Base-by-base conservation (phyloP, 2,888 invertebrate genomes). In the Drosophila meridionalis region DNA sequence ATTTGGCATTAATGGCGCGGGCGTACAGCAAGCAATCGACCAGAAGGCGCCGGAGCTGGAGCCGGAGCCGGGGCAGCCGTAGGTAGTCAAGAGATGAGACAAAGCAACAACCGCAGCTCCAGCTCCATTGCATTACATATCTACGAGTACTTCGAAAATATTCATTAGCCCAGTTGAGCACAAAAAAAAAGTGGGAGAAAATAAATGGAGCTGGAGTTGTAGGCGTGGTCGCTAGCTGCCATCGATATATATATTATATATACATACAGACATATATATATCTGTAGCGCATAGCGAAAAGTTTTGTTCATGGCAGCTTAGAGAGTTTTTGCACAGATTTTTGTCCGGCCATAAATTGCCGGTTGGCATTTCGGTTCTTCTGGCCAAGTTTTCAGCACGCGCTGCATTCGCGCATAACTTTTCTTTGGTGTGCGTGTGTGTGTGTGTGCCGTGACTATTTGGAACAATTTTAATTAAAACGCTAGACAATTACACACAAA, bases 381-480 rank as follows among this genome's bases (percentile, higher is more conserved):
- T 82, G 71, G 78, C 83, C 80, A 84, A 87, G 78, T 87, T 85
- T 84, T 73, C 74, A 76, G 71, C 86, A 82, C 73, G 79, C 82
- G 76, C 61, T 78, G 76, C 76, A 78, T 64, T 75, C 79, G 79
- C 78, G 78, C 76, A 78, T 78, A 79, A 78, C 78, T 78, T 79
- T 78, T 68, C 63, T 40, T 63, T 20, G n/a, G 55, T 57, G 32
- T 57, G 28, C 30, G 12, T 53, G 45, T 40, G 58, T 63, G 45
- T 34, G 57, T 62, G 55, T 62, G 26, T 62, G 57, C 66, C 55
- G 71, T 36, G 86, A 83, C 86, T 85, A 86, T 88, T 85, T 85
- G 86, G 69, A 85, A 85, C 86, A 88, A 85, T 85, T 85, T 85
- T 85, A 85, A 88, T 85, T 85, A 85, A 85, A 85, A 85, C 87